phyloP scores from a whole-genome alignment of 2,113 vertebrate genomes.

The Ceyx cyanopectus region DNA sequence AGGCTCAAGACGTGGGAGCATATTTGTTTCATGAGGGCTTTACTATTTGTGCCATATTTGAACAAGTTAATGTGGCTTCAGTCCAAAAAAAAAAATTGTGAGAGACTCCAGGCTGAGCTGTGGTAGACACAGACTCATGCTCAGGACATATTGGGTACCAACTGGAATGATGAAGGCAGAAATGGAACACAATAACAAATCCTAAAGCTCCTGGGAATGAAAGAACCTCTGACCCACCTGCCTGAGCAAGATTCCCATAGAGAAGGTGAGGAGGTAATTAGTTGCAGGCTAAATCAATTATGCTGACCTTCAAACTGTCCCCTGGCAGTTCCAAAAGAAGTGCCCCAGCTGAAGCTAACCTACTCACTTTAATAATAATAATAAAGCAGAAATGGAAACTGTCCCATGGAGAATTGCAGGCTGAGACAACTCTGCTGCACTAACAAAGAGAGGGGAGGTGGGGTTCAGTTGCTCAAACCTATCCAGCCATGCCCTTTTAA shows the following conservation, averaged over 20 bases:
- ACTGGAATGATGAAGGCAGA: not conserved
- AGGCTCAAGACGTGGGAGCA: not conserved
- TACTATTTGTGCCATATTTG: not conserved
- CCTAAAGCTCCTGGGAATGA: not conserved
- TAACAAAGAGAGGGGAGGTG: not conserved
- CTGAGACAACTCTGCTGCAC: conserved; percentile 7
- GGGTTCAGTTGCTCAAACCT: not conserved
- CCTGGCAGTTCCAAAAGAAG: not conserved
- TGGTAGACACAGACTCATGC: not conserved
- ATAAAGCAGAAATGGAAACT: not conserved
- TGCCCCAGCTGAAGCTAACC: conserved; percentile 28
- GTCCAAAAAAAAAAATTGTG: not conserved
- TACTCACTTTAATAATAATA: not conserved
- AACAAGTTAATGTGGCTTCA: not conserved
- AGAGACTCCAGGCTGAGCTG: not conserved
- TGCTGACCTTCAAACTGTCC: conserved; percentile 39
- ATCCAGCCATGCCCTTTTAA: not conserved
- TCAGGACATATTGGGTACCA: not conserved
- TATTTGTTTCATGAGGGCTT: not conserved
- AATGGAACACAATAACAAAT: not conserved
- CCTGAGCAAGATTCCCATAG: not conserved
- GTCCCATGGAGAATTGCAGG: not conserved
- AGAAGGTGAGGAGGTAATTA: not conserved
- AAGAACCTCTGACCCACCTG: not conserved
- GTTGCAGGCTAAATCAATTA: not conserved